phyloP scores from a whole-genome alignment of 2,888 invertebrate species.

The Stenichneumon culpator region DNA sequence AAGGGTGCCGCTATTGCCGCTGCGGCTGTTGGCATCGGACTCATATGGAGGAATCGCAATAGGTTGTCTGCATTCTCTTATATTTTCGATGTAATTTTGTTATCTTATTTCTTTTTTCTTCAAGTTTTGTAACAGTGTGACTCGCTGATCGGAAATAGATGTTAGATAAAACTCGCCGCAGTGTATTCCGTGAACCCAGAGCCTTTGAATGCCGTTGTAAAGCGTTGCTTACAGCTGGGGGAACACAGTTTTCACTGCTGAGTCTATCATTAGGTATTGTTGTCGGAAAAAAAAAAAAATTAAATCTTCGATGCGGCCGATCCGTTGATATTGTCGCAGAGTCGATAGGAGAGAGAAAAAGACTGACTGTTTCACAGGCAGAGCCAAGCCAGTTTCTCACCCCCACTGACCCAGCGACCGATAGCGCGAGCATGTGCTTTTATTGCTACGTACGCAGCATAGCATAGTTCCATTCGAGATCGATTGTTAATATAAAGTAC shows the following conservation, averaged over 20 bases:
- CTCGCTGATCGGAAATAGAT: not conserved
- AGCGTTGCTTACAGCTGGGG: conserved; percentile 80
- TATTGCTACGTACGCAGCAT: not conserved
- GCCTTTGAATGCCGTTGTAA: conserved; percentile 73
- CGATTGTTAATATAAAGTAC: conserved; percentile 18
- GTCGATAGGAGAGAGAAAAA: conserved; percentile 93
- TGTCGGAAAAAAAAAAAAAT: conserved; percentile 1
- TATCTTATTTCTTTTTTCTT: not conserved
- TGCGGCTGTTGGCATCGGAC: conserved; percentile 13
- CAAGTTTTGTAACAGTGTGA: not conserved
- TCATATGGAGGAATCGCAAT: conserved; percentile 18
- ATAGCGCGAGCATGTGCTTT: not conserved
- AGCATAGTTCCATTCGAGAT: not conserved
- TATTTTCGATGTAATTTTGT: conserved; percentile 6
- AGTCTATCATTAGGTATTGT: conserved; percentile 74
- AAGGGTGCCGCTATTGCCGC: conserved; percentile 74
- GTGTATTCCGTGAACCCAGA: conserved; percentile 84
- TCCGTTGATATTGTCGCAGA: conserved; percentile 84
- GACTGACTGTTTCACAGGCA: conserved; percentile 88
- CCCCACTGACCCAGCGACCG: conserved; percentile 86
- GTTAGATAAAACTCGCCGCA: conserved; percentile 81
- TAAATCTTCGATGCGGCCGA: conserved; percentile 1
- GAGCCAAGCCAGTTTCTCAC: conserved; percentile 90
- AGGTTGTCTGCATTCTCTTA: conserved; percentile 32
- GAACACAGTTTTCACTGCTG: conserved; percentile 84